Conservation (phyloP, 1,140 invertebrate genomes). For the Aphelinus certus region DNA sequence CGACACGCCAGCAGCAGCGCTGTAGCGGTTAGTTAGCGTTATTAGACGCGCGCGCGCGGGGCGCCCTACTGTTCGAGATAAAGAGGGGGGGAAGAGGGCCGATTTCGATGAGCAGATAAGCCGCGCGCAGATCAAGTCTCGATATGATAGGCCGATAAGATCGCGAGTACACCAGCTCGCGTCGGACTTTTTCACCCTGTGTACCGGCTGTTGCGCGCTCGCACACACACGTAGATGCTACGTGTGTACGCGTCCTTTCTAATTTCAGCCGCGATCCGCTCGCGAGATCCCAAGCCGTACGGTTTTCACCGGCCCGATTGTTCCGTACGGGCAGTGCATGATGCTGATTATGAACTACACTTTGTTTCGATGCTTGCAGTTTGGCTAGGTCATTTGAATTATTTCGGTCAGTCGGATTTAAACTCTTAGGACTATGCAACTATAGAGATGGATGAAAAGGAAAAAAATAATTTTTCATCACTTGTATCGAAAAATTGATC, state of each 20-base stretch:
- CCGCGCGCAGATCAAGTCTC: conserved; percentile 39
- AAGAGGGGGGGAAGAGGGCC: neutral
- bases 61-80: conserved; percentile 4
- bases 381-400: too few species aligned
- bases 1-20: neutral
- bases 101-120: neutral
- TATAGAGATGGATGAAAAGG: too few species aligned
- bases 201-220: neutral
- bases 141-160: conserved; percentile 13
- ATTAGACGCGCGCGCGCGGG: conserved; percentile 1
- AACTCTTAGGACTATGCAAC: too few species aligned
- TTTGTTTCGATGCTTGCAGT: too few species aligned
- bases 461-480: too few species aligned
- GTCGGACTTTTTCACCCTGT: neutral
- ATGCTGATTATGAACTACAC: too few species aligned
- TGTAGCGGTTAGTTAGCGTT: conserved; percentile 21
- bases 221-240: neutral
- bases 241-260: neutral
- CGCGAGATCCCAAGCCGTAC: neutral
- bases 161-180: neutral
- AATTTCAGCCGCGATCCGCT: neutral
- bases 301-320: too few species aligned
- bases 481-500: too few species aligned
- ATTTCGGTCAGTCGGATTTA: too few species aligned
- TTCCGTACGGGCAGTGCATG: too few species aligned